Percentiles rank a stretch among this genome's conserved stretches.
Evolutionary conservation across 2,888 invertebrate species (phyloP).

Genomic region (Anthoptus insignis): DNA sequence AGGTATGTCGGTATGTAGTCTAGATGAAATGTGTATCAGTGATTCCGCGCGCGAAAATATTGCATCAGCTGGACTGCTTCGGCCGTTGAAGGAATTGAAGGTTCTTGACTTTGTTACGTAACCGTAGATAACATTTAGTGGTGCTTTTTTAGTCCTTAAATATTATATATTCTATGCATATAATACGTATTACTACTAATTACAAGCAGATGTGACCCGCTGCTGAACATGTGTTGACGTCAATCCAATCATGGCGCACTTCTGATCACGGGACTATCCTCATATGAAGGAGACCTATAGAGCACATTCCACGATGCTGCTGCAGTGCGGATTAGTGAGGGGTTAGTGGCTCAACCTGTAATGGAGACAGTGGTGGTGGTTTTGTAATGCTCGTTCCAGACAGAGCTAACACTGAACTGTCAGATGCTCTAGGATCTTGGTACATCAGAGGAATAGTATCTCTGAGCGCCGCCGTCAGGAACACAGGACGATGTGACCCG

Average conservation of each 20-base stretch:
- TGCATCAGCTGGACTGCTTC: slow-evolving; percentile 5
- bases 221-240: too few species aligned
- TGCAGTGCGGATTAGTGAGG: too few species aligned
- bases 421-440: slow-evolving; percentile 56
- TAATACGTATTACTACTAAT: too few species aligned
- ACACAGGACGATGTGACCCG: slow-evolving; percentile 69
- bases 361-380: slow-evolving; percentile 83
- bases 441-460: too few species aligned
- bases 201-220: too few species aligned
- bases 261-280: too few species aligned
- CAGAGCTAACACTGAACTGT: slow-evolving; percentile 36
- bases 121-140: not conserved
- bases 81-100: not conserved
- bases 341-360: slow-evolving; percentile 77
- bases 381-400: slow-evolving; percentile 67
- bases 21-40: not conserved
- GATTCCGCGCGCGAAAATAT: not conserved
- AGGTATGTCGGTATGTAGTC: not conserved
- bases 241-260: too few species aligned
- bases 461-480: slow-evolving; percentile 51
- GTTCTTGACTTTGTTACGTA: not conserved
- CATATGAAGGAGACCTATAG: too few species aligned
- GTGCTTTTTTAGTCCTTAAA: not conserved
- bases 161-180: too few species aligned
- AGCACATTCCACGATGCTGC: too few species aligned